Percentiles rank a stretch among this genome's conserved stretches.
These are phyloP conservation scores for Calyptomena viridis DNA, from an alignment of 2,113 vertebrate genomes.

Conservation along the genomic window DNA sequence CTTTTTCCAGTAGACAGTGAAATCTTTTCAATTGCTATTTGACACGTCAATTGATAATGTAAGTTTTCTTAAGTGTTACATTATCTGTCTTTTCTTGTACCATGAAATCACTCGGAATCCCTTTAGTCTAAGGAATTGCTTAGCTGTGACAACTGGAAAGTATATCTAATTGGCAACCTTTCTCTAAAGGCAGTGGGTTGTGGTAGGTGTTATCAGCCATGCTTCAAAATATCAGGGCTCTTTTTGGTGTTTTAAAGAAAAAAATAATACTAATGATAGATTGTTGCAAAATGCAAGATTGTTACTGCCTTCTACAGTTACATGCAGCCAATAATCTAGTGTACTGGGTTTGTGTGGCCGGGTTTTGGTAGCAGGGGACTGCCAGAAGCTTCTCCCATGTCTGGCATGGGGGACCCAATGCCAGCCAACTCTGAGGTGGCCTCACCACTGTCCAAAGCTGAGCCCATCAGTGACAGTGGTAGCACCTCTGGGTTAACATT, in stretches of 20 bases:
- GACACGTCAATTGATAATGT: constrained; percentile 57
- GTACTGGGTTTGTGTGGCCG: background rate
- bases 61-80: constrained; percentile 54
- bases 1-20: constrained; percentile 12
- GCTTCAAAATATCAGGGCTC: constrained; percentile 48
- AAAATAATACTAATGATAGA: background rate
- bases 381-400: background rate
- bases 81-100: constrained; percentile 48
- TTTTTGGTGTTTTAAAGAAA: constrained; percentile 21
- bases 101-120: constrained; percentile 61
- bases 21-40: constrained; percentile 45
- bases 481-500: background rate
- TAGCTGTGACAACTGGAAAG: constrained; percentile 66
- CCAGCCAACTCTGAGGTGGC: background rate
- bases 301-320: background rate
- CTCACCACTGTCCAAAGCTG: background rate
- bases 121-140: constrained; percentile 48
- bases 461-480: background rate
- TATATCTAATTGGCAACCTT: constrained; percentile 56
- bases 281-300: background rate
- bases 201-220: constrained; percentile 10
- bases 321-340: background rate
- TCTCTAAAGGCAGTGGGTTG: constrained; percentile 23
- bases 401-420: background rate
- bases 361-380: background rate